These are phyloP conservation scores for Tiaroga cobitis DNA, from an alignment of 2,797 vertebrate species.

Conservation along the genomic window DNA sequence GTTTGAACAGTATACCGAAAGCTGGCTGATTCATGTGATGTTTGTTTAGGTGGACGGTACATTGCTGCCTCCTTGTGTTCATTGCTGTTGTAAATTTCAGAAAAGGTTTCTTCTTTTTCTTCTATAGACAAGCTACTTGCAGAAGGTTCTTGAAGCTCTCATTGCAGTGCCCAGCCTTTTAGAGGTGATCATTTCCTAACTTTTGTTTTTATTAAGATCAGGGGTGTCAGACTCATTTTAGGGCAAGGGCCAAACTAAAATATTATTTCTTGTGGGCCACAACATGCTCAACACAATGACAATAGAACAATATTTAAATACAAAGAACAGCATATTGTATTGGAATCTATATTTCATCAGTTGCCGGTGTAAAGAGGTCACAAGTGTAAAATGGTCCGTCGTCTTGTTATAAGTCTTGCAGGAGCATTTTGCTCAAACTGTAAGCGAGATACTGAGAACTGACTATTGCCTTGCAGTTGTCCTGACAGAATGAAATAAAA, in stretches of 20 bases:
- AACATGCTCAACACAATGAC: background rate
- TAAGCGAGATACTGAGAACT: background rate
- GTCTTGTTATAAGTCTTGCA: background rate
- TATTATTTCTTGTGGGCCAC: background rate
- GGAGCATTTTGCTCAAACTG: background rate
- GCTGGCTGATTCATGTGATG: background rate
- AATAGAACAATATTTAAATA: background rate
- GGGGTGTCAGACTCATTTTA: background rate
- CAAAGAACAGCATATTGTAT: background rate
- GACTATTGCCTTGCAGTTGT: background rate
- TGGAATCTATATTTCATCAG: background rate
- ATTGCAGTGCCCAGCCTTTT: constrained; percentile 85
- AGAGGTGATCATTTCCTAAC: constrained; percentile 80
- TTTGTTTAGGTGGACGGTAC: background rate
- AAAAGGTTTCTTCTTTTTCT: background rate
- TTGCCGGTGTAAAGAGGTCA: background rate
- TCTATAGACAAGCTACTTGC: constrained; percentile 84
- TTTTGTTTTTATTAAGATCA: background rate
- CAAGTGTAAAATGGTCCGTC: background rate
- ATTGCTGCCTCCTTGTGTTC: background rate
- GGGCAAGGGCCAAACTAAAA: background rate
- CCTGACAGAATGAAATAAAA: background rate
- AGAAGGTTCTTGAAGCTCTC: constrained; percentile 83
- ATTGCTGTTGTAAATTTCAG: background rate
- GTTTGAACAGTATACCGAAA: background rate